phyloP scores from a whole-genome alignment of 2,888 invertebrate genomes.

The Harmothoe impar region DNA sequence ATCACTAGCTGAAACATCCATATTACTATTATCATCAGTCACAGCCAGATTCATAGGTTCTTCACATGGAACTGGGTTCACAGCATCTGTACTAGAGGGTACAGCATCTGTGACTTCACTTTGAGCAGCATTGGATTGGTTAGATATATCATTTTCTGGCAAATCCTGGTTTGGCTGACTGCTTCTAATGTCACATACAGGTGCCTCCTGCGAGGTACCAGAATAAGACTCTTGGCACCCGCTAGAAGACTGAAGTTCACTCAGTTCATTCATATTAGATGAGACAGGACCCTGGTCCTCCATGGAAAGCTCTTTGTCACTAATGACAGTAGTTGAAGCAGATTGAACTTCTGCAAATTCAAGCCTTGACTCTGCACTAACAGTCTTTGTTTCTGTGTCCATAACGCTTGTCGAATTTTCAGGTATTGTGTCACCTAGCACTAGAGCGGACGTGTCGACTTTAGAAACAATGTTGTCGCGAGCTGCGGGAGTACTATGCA shows the following conservation, averaged over 20 bases:
- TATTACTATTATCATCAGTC: neutral
- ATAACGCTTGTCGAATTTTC: neutral
- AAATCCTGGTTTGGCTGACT: neutral
- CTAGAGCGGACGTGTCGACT: neutral
- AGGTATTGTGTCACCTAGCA: neutral
- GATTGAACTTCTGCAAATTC: constrained; percentile 50
- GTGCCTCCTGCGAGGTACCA: too few relatives aligned
- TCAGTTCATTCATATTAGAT: too few relatives aligned
- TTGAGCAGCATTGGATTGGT: constrained; percentile 5
- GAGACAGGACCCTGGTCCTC: too few relatives aligned
- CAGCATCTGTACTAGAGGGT: neutral
- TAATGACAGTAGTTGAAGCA: constrained; percentile 11
- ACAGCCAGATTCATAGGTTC: neutral
- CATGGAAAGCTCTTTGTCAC: neutral
- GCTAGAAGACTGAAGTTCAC: too few relatives aligned
- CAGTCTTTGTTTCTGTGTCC: neutral
- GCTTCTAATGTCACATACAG: too few relatives aligned
- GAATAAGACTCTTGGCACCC: too few relatives aligned
- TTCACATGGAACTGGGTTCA: neutral
- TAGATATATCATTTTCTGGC: neutral
- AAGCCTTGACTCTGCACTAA: constrained; percentile 50
- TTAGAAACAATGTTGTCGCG: neutral
- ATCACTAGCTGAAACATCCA: neutral
- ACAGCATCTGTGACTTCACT: neutral
- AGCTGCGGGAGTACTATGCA: constrained; percentile 49